Conservation (phyloP, 2,113 vertebrate species). For the Lampris incognitus region DNA sequence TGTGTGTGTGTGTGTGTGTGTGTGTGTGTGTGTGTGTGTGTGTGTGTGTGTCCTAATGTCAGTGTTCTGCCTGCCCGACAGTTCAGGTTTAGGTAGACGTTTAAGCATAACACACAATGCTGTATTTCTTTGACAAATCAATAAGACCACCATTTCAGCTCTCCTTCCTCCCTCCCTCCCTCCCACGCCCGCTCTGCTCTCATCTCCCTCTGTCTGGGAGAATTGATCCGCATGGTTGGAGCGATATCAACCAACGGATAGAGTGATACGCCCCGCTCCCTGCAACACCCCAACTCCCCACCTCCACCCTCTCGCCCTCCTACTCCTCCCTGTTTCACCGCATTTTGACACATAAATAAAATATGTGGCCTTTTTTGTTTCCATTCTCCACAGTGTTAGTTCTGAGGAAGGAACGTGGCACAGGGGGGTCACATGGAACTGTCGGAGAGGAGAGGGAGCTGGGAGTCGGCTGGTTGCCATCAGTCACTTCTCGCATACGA, state of each 20-base stretch:
- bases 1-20: slow-evolving; percentile 32
- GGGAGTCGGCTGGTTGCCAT: slow-evolving; percentile 69
- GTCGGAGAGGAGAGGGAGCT: slow-evolving; percentile 61
- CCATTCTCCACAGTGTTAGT: slow-evolving; percentile 54
- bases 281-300: background rate
- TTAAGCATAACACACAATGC: slow-evolving; percentile 78
- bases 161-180: slow-evolving; percentile 49
- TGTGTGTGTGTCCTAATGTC: slow-evolving; percentile 65
- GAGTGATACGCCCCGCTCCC: slow-evolving; percentile 71
- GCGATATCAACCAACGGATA: slow-evolving; percentile 73
- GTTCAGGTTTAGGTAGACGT: slow-evolving; percentile 80
- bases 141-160: slow-evolving; percentile 79
- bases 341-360: slow-evolving; percentile 84
- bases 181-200: slow-evolving; percentile 29
- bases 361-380: slow-evolving; percentile 81
- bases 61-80: slow-evolving; percentile 63
- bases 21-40: slow-evolving; percentile 26
- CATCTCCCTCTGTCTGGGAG: slow-evolving; percentile 76
- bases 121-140: slow-evolving; percentile 82
- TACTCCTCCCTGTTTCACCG: slow-evolving; percentile 63
- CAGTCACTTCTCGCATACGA: slow-evolving; percentile 75
- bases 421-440: slow-evolving; percentile 57
- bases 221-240: slow-evolving; percentile 81
- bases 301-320: slow-evolving; percentile 23
- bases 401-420: slow-evolving; percentile 58